These are phyloP conservation scores for Drosophila nr. medialis DNA, from an alignment of 2,888 invertebrate genomes.

Conservation along the genomic window DNA sequence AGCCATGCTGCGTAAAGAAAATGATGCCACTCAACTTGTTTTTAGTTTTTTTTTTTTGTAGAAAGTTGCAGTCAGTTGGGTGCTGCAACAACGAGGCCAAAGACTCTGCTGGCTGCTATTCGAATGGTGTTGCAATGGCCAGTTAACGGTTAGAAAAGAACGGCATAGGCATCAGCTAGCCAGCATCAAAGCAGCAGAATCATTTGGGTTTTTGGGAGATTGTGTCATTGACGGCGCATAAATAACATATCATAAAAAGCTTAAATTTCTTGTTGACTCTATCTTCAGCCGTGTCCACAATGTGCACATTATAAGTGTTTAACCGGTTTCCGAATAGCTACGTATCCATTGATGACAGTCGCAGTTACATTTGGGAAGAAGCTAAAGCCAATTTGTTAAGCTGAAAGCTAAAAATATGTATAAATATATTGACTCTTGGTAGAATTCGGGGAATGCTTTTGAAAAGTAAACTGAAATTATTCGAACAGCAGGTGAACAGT, in stretches of 20 bases:
- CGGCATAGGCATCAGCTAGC: slow-evolving; percentile 42
- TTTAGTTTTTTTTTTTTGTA: slow-evolving; percentile 40
- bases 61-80: slow-evolving; percentile 62
- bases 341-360: slow-evolving; percentile 56
- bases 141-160: slow-evolving; percentile 75
- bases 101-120: slow-evolving; percentile 48
- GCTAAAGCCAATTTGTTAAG: slow-evolving; percentile 32
- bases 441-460: slow-evolving; percentile 20
- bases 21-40: slow-evolving; percentile 68
- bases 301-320: slow-evolving; percentile 50
- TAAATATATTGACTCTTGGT: slow-evolving; percentile 22
- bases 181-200: slow-evolving; percentile 26
- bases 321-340: slow-evolving; percentile 58
- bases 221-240: slow-evolving; percentile 63
- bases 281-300: slow-evolving; percentile 5
- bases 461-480: neutral
- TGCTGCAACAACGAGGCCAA: slow-evolving; percentile 31
- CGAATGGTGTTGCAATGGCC: slow-evolving; percentile 47
- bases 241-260: slow-evolving; percentile 55
- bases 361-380: slow-evolving; percentile 62
- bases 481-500: neutral
- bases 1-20: slow-evolving; percentile 53
- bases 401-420: slow-evolving; percentile 40
- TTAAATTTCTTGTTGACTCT: slow-evolving; percentile 27
- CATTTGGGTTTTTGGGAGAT: slow-evolving; percentile 52